These are phyloP conservation scores for Episyrphus balteatus DNA, from an alignment of 1,140 invertebrate species.

Conservation along the genomic window DNA sequence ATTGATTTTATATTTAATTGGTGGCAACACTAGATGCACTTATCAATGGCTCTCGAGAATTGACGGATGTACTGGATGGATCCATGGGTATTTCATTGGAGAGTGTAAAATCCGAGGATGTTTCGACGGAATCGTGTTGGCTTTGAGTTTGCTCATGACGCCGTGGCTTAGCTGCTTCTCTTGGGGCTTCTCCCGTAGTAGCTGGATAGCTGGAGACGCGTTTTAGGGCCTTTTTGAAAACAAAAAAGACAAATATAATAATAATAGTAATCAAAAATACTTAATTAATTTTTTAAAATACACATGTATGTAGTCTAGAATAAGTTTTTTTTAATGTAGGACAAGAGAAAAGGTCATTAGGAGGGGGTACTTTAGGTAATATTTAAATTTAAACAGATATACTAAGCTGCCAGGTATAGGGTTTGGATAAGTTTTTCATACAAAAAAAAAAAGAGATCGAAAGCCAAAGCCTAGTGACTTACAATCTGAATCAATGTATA, in stretches of 20 bases:
- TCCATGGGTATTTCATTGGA: constrained; percentile 21
- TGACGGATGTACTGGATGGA: constrained; percentile 34
- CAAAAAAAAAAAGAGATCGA: too few relatives aligned
- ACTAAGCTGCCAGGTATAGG: too few relatives aligned
- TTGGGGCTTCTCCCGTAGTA: constrained; percentile 18
- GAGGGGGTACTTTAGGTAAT: too few relatives aligned
- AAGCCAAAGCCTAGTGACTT: too few relatives aligned
- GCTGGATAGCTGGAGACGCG: constrained; percentile 35
- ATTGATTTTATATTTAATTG: neutral
- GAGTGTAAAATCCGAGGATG: constrained; percentile 28
- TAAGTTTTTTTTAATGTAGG: too few relatives aligned
- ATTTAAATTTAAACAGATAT: too few relatives aligned
- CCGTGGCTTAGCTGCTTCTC: constrained; percentile 24
- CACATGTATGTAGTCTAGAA: too few relatives aligned
- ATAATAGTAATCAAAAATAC: neutral
- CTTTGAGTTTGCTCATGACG: constrained; percentile 42
- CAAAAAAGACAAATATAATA: neutral
- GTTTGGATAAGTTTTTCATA: too few relatives aligned
- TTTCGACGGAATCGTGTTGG: constrained; percentile 38
- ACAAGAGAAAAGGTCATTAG: too few relatives aligned
- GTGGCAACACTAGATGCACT: constrained; percentile 26
- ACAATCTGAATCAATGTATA: too few relatives aligned
- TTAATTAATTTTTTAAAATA: too few relatives aligned
- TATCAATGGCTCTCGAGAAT: constrained; percentile 31
- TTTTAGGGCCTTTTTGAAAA: constrained; percentile 25